Evolutionary conservation across 2,113 vertebrate species (phyloP), one percentile per base, ranked within the genome.

Genomic region (Notiomystis cincta): DNA sequence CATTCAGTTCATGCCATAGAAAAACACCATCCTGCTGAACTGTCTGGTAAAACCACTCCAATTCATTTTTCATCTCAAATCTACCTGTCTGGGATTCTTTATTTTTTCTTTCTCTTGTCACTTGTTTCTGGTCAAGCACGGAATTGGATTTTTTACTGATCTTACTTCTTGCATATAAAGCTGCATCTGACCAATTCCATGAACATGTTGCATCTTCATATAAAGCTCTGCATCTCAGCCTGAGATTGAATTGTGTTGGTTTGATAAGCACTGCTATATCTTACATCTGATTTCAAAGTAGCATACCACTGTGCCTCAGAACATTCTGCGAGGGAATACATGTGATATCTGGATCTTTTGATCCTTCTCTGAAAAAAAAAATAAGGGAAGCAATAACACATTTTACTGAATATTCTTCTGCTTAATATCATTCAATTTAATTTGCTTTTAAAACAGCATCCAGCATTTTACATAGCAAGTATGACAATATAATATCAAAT

Each of bases 281-380:
- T 38, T 57, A 82, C 33, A 54, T 85, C 86, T 88, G 64, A 93
- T 95, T 97, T 96, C 80, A 79, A 83, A 95, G 12, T 80, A 25
- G 61, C 45, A 22, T 51, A 35, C 42, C 44, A 77, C 37, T 60
- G 42, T 57, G 48, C 60, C 60, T 87, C 37, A 69, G 51, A 91
- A 83, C 70, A 93, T 79, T 79, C 62, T 75, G 50, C 48, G 67
- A 76, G 62, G 35, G 91, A 47, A 79, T 91, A 75, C 82, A 7
- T 56, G 16, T 64, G n/a, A 53, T 53, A 35, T 40, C 58, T 44
- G 61, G 9, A 61, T 84, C 31, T 64, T 94, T 94, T 90, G 66
- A 62, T 95, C 50, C 60, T 69, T n/a, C 60, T 82, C n/a, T 71
- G 3, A 9, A 94, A 80, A 70, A 51, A 58, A 12, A 9, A 15